A percentile compares a stretch with the other conserved stretches of the same genome.
phyloP scores from a whole-genome alignment of 1,140 invertebrate species.

The Drosophila kanapiae region DNA sequence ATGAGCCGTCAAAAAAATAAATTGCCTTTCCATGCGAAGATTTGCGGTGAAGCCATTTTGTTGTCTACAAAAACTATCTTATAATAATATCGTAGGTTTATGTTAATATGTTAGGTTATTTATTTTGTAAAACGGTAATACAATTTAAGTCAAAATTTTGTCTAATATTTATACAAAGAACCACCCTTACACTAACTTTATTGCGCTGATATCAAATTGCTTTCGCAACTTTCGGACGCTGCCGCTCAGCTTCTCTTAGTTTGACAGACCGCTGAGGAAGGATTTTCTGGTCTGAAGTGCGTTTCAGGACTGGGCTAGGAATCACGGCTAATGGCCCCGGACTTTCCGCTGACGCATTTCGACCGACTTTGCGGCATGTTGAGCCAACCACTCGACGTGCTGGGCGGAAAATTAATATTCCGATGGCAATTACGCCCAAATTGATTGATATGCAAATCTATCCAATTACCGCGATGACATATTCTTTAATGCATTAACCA shows the following conservation, averaged over 20 bases:
- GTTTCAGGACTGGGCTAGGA: background rate
- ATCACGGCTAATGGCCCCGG: conserved; percentile 37
- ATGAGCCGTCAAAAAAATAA: background rate
- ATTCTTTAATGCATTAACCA: conserved; percentile 18
- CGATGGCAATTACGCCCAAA: conserved; percentile 36
- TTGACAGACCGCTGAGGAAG: conserved; percentile 25
- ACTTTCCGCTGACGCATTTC: conserved; percentile 30
- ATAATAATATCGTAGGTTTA: too few species aligned
- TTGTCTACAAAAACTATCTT: too few species aligned
- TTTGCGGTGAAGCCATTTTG: background rate
- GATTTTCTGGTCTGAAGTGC: conserved; percentile 27
- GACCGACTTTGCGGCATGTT: conserved; percentile 22
- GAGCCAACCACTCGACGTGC: conserved; percentile 24
- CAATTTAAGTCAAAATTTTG: background rate
- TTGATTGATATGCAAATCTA: conserved; percentile 47
- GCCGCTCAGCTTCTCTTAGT: conserved; percentile 2
- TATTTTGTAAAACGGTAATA: background rate
- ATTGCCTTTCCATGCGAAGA: background rate
- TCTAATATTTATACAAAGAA: background rate
- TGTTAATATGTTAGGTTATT: too few species aligned
- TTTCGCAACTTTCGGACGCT: conserved; percentile 20
- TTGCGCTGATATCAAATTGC: background rate
- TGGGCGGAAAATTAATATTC: conserved; percentile 21
- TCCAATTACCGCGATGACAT: conserved; percentile 39
- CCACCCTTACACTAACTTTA: background rate